Conservation (phyloP, 2,888 invertebrate species). For the Lepetodrilus schrolli region DNA sequence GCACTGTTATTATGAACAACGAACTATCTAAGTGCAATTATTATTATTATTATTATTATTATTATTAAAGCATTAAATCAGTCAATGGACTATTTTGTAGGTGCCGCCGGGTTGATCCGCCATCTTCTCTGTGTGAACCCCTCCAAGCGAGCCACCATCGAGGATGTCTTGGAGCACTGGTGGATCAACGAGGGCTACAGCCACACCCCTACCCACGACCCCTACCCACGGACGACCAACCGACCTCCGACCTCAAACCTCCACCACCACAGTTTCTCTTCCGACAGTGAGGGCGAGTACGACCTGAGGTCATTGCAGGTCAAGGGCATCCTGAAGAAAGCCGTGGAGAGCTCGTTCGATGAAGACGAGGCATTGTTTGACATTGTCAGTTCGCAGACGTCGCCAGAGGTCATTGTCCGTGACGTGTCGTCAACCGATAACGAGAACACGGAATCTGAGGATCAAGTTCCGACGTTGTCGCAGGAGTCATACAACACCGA, state of each 20-base stretch:
- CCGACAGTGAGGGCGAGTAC: constrained; percentile 54
- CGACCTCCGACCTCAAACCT: not conserved
- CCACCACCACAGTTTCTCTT: constrained; percentile 50
- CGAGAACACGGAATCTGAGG: not conserved
- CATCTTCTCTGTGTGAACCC: constrained; percentile 96
- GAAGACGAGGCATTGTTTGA: constrained; percentile 31
- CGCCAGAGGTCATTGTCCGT: not conserved
- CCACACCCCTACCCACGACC: constrained; percentile 57
- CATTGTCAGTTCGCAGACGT: not conserved
- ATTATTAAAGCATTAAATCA: too few species aligned
- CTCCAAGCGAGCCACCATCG: constrained; percentile 90
- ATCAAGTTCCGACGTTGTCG: not conserved
- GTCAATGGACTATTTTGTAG: too few species aligned
- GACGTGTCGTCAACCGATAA: not conserved
- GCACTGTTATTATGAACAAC: too few species aligned
- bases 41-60: too few species aligned
- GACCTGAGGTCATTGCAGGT: constrained; percentile 27
- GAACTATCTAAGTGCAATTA: too few species aligned
- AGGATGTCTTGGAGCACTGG: constrained; percentile 95
- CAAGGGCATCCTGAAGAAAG: constrained; percentile 52
- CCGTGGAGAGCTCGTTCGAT: constrained; percentile 32
- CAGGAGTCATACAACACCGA: not conserved
- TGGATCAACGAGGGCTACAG: constrained; percentile 86
- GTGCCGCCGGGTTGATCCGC: constrained; percentile 93
- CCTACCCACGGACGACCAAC: constrained; percentile 43